Conservation (phyloP, 92 coral and sea anemone species). For the Desmophyllum pertusum region DNA sequence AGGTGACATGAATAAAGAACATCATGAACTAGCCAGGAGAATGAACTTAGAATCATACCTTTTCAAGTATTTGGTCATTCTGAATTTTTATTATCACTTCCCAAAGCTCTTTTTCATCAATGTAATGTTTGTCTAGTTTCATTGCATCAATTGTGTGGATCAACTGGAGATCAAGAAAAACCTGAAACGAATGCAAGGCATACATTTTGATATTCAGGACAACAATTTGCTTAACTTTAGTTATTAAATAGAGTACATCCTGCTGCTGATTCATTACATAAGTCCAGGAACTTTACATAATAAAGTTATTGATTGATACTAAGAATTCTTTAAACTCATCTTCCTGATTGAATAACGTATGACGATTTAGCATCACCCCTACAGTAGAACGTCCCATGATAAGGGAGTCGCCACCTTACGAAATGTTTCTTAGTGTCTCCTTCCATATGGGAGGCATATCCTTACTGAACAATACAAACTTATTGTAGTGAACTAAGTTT, state of each 20-base stretch:
- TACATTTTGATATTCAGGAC: not conserved
- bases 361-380: too few relatives aligned
- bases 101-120: constrained; percentile 41
- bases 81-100: constrained; percentile 10
- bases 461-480: not conserved
- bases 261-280: not conserved
- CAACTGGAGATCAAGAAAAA: constrained; percentile 24
- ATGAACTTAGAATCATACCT: not conserved
- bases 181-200: not conserved
- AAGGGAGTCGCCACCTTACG: not conserved
- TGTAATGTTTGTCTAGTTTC: constrained; percentile 26
- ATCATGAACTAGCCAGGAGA: not conserved
- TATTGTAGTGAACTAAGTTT: too few relatives aligned
- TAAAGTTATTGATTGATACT: too few relatives aligned
- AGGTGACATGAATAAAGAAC: not conserved
- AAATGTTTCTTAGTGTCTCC: not conserved
- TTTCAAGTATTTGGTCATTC: not conserved
- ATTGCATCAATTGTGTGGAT: constrained; percentile 38
- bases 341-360: too few relatives aligned
- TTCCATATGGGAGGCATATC: not conserved
- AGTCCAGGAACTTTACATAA: not conserved
- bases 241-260: not conserved
- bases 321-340: not conserved
- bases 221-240: not conserved
- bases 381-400: not conserved